A percentile compares a stretch with the other conserved stretches of the same genome.
These are phyloP conservation scores for Orbicella faveolata DNA, from an alignment of 64 coral and sea anemone genomes.

Conservation along the genomic window DNA sequence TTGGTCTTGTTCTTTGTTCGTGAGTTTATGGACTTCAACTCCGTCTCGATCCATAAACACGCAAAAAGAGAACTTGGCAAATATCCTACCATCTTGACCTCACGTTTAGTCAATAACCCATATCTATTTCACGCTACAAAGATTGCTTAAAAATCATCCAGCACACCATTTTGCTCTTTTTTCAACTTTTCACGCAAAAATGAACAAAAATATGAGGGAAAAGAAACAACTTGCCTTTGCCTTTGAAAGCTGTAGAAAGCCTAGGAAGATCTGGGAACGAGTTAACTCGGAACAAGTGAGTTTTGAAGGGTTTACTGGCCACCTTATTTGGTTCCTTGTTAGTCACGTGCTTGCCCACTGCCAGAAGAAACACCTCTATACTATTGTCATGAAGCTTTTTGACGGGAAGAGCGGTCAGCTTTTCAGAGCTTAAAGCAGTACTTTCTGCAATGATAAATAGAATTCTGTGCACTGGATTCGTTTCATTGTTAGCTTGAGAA, in stretches of 20 bases:
- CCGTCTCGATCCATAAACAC: too few species aligned
- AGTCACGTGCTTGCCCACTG: slow-evolving; percentile 9
- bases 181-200: too few species aligned
- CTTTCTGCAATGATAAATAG: slow-evolving; percentile 21
- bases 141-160: too few species aligned
- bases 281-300: neutral
- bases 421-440: neutral
- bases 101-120: too few species aligned
- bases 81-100: too few species aligned
- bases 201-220: too few species aligned
- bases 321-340: neutral
- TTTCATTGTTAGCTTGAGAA: neutral
- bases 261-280: neutral
- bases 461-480: neutral
- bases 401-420: neutral
- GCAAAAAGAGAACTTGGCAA: too few species aligned
- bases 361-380: slow-evolving; percentile 13
- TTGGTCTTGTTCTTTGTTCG: too few species aligned
- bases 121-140: too few species aligned
- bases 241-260: neutral
- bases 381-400: neutral
- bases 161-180: too few species aligned
- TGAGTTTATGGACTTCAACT: too few species aligned
- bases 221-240: neutral
- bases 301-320: neutral